Conservation (phyloP, 1,140 invertebrate species). For the Aphidius ervi region DNA sequence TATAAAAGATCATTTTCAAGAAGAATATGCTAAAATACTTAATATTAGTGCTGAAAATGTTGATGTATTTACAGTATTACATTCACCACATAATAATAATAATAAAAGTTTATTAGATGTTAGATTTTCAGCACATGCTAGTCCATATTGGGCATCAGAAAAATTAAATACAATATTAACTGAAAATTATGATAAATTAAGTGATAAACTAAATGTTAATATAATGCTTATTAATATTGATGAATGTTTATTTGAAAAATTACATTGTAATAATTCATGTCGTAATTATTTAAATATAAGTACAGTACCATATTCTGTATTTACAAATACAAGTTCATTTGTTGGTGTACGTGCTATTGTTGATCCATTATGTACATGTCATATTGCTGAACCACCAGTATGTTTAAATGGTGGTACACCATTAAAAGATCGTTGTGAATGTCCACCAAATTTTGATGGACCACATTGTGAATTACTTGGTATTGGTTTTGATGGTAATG, state of each 20-base stretch:
- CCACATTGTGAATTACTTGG: slow-evolving; percentile 85
- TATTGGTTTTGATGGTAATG: slow-evolving; percentile 80
- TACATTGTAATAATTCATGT: slow-evolving; percentile 69
- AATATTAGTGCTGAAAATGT: slow-evolving; percentile 78
- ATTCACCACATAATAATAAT: slow-evolving; percentile 58
- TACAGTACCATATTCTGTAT: slow-evolving; percentile 72
- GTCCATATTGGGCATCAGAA: slow-evolving; percentile 83
- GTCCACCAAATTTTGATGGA: slow-evolving; percentile 69
- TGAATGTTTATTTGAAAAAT: slow-evolving; percentile 74
- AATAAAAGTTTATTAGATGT: slow-evolving; percentile 69
- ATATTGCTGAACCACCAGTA: slow-evolving; percentile 50
- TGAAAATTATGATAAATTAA: slow-evolving; percentile 63
- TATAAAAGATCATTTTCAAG: slow-evolving; percentile 69
- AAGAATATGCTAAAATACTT: slow-evolving; percentile 67
- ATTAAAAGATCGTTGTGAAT: slow-evolving; percentile 61
- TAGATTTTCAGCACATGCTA: slow-evolving; percentile 85
- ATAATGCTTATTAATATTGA: slow-evolving; percentile 84
- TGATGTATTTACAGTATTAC: slow-evolving; percentile 86
- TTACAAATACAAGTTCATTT: slow-evolving; percentile 85
- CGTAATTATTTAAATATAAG: slow-evolving; percentile 67
- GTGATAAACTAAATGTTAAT: slow-evolving; percentile 65
- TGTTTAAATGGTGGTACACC: slow-evolving; percentile 73
- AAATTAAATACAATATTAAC: slow-evolving; percentile 77
- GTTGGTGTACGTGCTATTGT: slow-evolving; percentile 81
- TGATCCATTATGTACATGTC: slow-evolving; percentile 70